A percentile compares a stretch with the other conserved stretches of the same genome.
phyloP scores from a whole-genome alignment of 2,113 vertebrate species.

The Archocentrus centrarchus region DNA sequence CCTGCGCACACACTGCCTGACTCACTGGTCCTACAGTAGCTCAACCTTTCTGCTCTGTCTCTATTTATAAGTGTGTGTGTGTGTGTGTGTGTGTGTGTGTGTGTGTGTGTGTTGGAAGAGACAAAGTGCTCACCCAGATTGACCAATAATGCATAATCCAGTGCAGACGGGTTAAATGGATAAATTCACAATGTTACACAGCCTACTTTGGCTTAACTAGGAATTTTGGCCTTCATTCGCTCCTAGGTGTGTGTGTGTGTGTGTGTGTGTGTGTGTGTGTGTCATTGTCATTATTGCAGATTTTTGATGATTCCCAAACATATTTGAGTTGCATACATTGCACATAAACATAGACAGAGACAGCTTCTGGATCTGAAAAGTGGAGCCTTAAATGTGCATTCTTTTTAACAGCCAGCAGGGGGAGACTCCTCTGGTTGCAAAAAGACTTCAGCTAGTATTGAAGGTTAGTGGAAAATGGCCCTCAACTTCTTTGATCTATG shows the following conservation, averaged over 20 bases:
- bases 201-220: conserved; percentile 18
- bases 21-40: conserved; percentile 61
- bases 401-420: not conserved
- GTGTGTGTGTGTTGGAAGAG: not conserved
- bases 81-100: conserved; percentile 18
- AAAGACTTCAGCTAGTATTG: not conserved
- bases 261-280: not conserved
- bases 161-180: conserved; percentile 50
- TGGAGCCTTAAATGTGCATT: not conserved
- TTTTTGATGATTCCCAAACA: not conserved
- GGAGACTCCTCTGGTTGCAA: not conserved
- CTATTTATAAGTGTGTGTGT: conserved; percentile 17
- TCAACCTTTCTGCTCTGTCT: conserved; percentile 6
- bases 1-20: conserved; percentile 12
- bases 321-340: not conserved
- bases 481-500: not conserved
- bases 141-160: conserved; percentile 68
- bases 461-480: not conserved
- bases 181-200: conserved; percentile 44
- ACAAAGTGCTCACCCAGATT: conserved; percentile 47
- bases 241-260: not conserved
- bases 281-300: not conserved
- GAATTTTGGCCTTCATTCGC: not conserved
- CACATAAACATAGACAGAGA: not conserved
- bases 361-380: not conserved